phyloP scores from a whole-genome alignment of 2,797 vertebrate species.

The Prionace glauca region DNA sequence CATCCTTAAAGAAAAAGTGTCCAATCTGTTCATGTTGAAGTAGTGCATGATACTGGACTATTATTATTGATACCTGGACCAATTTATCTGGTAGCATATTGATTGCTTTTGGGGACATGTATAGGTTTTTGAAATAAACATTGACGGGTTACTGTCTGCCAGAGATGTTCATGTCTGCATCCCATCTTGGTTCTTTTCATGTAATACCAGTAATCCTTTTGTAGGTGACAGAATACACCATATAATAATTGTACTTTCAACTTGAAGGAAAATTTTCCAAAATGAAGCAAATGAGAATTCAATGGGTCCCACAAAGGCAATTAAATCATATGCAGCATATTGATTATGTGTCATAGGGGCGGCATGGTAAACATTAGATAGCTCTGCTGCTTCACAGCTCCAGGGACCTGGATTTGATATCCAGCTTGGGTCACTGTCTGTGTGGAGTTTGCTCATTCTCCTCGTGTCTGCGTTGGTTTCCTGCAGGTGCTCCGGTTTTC shows the following conservation, averaged over 20 bases:
- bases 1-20: neutral
- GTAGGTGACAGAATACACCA: neutral
- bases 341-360: neutral
- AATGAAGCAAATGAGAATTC: neutral
- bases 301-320: neutral
- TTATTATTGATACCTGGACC: neutral
- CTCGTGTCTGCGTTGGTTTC: no score
- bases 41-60: neutral
- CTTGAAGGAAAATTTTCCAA: neutral
- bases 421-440: no score
- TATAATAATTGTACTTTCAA: neutral
- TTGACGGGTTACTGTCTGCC: neutral
- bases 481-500: no score
- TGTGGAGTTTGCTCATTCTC: no score
- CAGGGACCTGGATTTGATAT: no score
- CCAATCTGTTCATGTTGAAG: conserved; percentile 11
- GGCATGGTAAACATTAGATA: no score
- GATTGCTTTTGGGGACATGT: no score
- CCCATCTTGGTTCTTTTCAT: neutral
- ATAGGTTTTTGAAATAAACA: neutral
- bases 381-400: no score
- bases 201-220: neutral
- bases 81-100: neutral
- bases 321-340: neutral
- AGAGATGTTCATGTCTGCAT: neutral